Base-by-base conservation (phyloP, 2,797 vertebrate species). In the Orestias chungarensis region DNA sequence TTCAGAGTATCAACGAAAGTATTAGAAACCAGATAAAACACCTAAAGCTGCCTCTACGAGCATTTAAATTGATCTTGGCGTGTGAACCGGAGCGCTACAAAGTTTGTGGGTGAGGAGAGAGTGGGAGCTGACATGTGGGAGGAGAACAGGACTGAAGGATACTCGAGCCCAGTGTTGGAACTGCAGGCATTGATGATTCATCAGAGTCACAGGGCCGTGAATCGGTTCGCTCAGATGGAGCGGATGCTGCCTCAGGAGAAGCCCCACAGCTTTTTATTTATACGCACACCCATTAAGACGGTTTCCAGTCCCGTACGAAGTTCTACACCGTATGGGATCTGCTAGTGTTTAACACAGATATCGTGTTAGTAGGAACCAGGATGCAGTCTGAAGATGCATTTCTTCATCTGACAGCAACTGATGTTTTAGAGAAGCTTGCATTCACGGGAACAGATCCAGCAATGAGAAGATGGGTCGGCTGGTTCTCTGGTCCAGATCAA, bases 111-210 rank as follows among this genome's bases (percentile, higher is more conserved):
- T 25, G 73, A 62, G 59, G 38, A 64, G 54, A 70, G 74, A 65
- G 86, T 72, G 74, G 80, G 86, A 80, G 78, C 65, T 73, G 68
- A 68, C 46, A 71, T 59, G 80, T 77, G 71, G 73, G 80, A 79
- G 80, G 73, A 64, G 27, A 68, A 70, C 65, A 68, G 68, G 52
- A 66, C 73, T 52, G 66, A 75, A 74, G 78, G 78, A 78, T 76
- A 64, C 74, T 76, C 76, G 23, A 62, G 78, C 64, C 69, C 40
- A 79, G 74, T 75, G 84, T 78, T 81, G 73, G 80, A 73, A 76
- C 79, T 74, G 76, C 71, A 43, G 82, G 77, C 52, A 18, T 31
- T 6, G 7, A 62, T 82, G 76, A 86, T 62, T 76, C 73, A 76
- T 64, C 76, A 1, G 54, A 44, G 29, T 6, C 38, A 33, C 62